A percentile compares a stretch with the other conserved stretches of the same genome.
Evolutionary conservation across 2,797 vertebrate species (phyloP).

Genomic region (Miichthys miiuy): DNA sequence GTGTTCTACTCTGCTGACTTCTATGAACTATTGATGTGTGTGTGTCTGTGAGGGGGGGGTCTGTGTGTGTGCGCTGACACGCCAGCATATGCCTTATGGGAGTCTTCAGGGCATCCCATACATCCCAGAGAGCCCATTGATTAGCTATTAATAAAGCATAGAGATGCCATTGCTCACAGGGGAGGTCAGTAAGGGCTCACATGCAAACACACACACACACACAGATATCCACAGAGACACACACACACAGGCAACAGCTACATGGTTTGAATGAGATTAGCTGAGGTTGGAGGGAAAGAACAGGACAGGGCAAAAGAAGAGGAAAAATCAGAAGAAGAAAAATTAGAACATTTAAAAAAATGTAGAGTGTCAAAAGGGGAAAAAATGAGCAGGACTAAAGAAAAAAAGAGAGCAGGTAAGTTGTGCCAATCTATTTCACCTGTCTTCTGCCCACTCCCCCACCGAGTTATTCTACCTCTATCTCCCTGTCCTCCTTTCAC

Average conservation of each 20-base stretch:
- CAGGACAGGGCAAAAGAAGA: background rate
- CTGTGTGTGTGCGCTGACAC: slow-evolving; percentile 57
- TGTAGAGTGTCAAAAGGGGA: slow-evolving; percentile 7
- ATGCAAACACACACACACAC: slow-evolving; percentile 23
- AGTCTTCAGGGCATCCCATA: slow-evolving; percentile 76
- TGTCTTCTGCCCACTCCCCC: slow-evolving; percentile 33
- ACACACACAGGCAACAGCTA: slow-evolving; percentile 4
- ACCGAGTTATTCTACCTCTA: slow-evolving; percentile 31
- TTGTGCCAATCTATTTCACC: slow-evolving; percentile 51
- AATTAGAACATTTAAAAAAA: background rate
- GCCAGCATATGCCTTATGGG: slow-evolving; percentile 75
- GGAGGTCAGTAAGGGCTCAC: slow-evolving; percentile 68
- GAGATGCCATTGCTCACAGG: slow-evolving; percentile 78
- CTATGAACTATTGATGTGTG: slow-evolving; percentile 52
- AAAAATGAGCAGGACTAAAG: slow-evolving; percentile 20
- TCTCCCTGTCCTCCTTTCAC: slow-evolving; percentile 34
- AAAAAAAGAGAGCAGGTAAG: slow-evolving; percentile 20
- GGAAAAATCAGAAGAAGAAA: slow-evolving; percentile 3
- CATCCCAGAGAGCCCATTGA: slow-evolving; percentile 84
- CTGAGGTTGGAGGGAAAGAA: slow-evolving; percentile 21
- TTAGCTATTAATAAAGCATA: slow-evolving; percentile 86
- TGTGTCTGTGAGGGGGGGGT: slow-evolving; percentile 17
- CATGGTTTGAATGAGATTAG: slow-evolving; percentile 36
- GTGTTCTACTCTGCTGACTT: slow-evolving; percentile 44
- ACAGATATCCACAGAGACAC: background rate